Conservation (phyloP, 2,797 vertebrate species). For the Carduelis carduelis region DNA sequence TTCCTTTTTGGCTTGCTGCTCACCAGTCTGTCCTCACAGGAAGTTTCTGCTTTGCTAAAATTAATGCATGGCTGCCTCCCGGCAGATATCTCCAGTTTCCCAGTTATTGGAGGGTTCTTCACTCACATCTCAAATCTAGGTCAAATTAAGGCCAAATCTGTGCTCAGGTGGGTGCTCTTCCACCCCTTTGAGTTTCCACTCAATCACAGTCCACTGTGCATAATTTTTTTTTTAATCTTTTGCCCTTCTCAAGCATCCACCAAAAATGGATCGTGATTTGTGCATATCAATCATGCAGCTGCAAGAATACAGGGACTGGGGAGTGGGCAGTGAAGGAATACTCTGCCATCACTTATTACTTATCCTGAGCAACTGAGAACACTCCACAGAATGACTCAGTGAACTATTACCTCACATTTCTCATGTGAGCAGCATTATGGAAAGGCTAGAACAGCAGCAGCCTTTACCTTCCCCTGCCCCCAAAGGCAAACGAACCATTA, state of each 20-base stretch:
- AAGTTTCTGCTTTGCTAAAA: neutral
- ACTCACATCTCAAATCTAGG: neutral
- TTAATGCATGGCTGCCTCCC: neutral
- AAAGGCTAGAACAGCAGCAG: constrained; percentile 61
- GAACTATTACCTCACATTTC: neutral
- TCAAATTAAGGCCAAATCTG: neutral
- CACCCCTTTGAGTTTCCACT: neutral
- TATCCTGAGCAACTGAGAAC: neutral
- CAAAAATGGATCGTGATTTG: neutral
- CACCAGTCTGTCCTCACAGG: neutral
- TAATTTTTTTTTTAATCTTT: neutral
- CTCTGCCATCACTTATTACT: neutral
- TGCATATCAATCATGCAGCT: neutral
- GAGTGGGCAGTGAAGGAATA: neutral
- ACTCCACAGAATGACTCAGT: neutral
- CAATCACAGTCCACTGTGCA: neutral
- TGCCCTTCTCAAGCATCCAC: neutral
- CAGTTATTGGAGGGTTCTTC: neutral
- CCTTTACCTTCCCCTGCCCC: constrained; percentile 65
- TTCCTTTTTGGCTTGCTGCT: neutral
- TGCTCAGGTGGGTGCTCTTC: neutral
- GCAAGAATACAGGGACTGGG: neutral
- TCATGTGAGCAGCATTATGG: constrained; percentile 34
- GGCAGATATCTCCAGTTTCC: neutral
- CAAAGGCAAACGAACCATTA: constrained; percentile 76